Evolutionary conservation across 2,113 vertebrate species (phyloP).

Genomic region (Oreocharis arfaki): DNA sequence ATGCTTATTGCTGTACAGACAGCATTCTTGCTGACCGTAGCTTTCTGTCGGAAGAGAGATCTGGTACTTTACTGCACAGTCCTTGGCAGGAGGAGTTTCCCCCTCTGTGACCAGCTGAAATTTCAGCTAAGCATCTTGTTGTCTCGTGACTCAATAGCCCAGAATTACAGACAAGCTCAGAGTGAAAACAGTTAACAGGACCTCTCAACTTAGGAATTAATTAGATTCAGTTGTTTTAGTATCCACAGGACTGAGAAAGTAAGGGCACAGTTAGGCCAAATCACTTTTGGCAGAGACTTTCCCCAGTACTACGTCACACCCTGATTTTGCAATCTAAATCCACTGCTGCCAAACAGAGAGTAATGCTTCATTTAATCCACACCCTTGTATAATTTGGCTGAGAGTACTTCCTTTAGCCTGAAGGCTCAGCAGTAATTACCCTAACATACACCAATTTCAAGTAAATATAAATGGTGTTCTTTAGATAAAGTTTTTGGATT

Average conservation of each 20-base stretch:
- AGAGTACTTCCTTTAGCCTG: slow-evolving; percentile 57
- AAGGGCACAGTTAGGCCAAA: slow-evolving; percentile 49
- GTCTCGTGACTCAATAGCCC: background rate
- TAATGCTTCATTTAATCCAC: slow-evolving; percentile 68
- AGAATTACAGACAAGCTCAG: background rate
- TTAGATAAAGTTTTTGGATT: slow-evolving; percentile 60
- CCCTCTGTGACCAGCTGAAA: background rate
- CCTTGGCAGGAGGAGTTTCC: background rate
- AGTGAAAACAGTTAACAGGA: slow-evolving; percentile 36
- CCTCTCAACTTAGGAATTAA: slow-evolving; percentile 22
- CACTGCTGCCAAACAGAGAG: slow-evolving; percentile 51
- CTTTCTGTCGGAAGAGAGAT: background rate
- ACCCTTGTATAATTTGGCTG: slow-evolving; percentile 65
- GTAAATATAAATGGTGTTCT: slow-evolving; percentile 61
- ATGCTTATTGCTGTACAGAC: background rate
- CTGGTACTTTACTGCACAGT: background rate
- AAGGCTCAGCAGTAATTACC: slow-evolving; percentile 67
- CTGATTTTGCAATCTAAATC: slow-evolving; percentile 58
- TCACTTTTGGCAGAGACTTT: slow-evolving; percentile 54
- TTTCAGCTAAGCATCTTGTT: background rate
- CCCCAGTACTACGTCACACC: slow-evolving; percentile 46
- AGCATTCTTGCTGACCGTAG: background rate
- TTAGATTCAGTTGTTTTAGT: slow-evolving; percentile 35
- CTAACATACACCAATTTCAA: slow-evolving; percentile 60
- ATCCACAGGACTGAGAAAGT: slow-evolving; percentile 53